phyloP scores from a whole-genome alignment of 2,797 vertebrate genomes.

The Tinamus major region DNA sequence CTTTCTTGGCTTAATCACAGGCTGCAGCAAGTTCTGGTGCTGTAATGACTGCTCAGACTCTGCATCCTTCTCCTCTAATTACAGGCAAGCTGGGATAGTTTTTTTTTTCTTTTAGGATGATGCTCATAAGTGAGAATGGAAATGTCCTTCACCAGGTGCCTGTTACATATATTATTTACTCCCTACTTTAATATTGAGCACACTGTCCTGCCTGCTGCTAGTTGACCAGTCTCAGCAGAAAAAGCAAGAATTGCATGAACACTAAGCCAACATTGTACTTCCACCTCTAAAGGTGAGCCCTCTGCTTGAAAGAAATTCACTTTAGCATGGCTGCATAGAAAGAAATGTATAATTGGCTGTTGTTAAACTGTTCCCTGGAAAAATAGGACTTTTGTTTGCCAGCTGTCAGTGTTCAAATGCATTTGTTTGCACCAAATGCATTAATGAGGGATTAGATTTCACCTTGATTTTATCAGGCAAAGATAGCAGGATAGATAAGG shows the following conservation, averaged over 20 bases:
- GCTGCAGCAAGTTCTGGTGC: constrained; percentile 11
- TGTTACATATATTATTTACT: neutral
- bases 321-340: neutral
- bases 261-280: neutral
- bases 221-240: neutral
- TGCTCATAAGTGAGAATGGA: neutral
- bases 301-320: neutral
- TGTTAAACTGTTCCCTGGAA: neutral
- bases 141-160: constrained; percentile 6
- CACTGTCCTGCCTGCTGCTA: neutral
- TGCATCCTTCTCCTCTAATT: constrained; percentile 62
- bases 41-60: constrained; percentile 53
- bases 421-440: neutral
- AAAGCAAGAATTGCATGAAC: neutral
- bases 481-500: neutral
- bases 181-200: neutral
- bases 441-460: constrained; percentile 12
- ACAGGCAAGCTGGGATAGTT: neutral
- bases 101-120: neutral
- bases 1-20: constrained; percentile 60
- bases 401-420: neutral
- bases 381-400: neutral
- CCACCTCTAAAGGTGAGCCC: neutral
- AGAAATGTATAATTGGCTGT: neutral
- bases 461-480: neutral